Conservation (phyloP, 2,888 invertebrate species). For the Vesta saturnalis region DNA sequence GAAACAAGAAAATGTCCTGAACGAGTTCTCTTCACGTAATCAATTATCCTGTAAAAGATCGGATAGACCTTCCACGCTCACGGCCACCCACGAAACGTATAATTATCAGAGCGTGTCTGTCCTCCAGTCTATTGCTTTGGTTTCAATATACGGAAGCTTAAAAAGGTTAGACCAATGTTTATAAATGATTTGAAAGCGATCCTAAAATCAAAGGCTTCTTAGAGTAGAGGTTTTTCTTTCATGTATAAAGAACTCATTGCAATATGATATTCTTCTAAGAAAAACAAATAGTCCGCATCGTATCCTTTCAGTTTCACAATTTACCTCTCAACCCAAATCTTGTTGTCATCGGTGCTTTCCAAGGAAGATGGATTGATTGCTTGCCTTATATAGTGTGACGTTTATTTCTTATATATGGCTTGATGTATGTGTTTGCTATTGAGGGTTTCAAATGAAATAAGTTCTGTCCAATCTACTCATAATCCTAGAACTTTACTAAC, state of each 20-base stretch:
- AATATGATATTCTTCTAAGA: conserved; percentile 15
- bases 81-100: conserved; percentile 50
- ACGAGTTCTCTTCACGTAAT: conserved; percentile 47
- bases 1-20: conserved; percentile 44
- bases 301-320: conserved; percentile 29
- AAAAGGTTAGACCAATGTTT: conserved; percentile 28
- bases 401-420: conserved; percentile 42
- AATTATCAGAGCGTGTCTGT: conserved; percentile 46
- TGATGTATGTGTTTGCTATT: conserved; percentile 42
- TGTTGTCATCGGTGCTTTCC: conserved; percentile 36
- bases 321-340: conserved; percentile 29
- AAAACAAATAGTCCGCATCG: conserved; percentile 28
- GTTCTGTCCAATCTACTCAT: conserved; percentile 28
- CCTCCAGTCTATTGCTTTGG: conserved; percentile 34
- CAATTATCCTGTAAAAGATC: conserved; percentile 45
- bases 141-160: conserved; percentile 22
- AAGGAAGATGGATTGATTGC: conserved; percentile 44
- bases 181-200: conserved; percentile 1
- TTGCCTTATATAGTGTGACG: conserved; percentile 41
- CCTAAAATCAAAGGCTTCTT: conserved; percentile 16
- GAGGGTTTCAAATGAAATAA: conserved; percentile 34
- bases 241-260: neutral
- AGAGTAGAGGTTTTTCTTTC: neutral
- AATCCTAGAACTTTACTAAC: conserved; percentile 8
- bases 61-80: conserved; percentile 37